Base-by-base conservation (phyloP, 2,113 vertebrate genomes). In the Silurus glanis region DNA sequence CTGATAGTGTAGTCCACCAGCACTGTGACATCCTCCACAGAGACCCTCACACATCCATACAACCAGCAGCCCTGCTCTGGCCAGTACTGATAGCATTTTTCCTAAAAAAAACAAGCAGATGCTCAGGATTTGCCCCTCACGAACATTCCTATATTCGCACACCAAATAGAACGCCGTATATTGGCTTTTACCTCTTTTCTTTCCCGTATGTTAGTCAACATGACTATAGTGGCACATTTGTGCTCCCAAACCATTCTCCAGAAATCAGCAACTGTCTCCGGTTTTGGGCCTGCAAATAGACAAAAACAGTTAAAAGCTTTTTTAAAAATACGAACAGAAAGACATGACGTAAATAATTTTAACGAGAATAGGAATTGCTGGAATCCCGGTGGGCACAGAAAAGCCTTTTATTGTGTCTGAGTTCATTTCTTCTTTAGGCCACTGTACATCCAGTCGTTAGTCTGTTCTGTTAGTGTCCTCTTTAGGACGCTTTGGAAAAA, bases 181-280 rank as follows among this genome's bases (percentile, higher is more conserved):
- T 56, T 28, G 2, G 9, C 17, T 9, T 49, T 61, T 79, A 98
- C 98, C 95, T 99, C 98, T 91, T 99, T 99, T 25, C 98, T 96
- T 80, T 99, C 98, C 85, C 97, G 98, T 90, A 98, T 90, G 92
- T 99, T 99, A 8, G 98, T 99, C 91, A 99, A 71, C 98, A 99
- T 99, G 90, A 99, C 97, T 4, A 99, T 94, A 0, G 97, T 94
- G 0, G 97, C 92, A 0, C 96, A 95, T 92, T 97, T 99, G 91
- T 98, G 97, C 88, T 99, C 98, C 98, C 98, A 99, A 80, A 99
- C 92, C 98, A 98, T 99, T 89, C 97, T 95, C 98, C 98, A 99
- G 94, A 97, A 99, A 87, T 99, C 97, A 3, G 96, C 95, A 0
- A 97, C 94, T 0, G 97, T 99, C 10, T 99, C 98, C 91, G 97